These are phyloP conservation scores for Megaptera novaeangliae DNA, from an alignment of 2,113 vertebrate genomes.

Conservation along the genomic window DNA sequence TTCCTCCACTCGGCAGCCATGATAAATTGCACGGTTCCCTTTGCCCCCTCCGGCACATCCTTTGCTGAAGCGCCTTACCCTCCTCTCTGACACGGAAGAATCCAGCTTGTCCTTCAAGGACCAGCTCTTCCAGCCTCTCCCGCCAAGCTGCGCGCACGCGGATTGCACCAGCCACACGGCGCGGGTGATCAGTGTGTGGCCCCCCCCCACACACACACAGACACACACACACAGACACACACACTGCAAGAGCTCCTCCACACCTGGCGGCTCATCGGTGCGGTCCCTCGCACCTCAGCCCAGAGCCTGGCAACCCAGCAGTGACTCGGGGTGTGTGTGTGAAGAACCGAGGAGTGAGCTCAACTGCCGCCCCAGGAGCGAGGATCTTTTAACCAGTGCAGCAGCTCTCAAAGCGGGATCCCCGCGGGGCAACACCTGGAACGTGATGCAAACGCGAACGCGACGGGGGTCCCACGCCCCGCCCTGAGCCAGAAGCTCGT, in stretches of 20 bases:
- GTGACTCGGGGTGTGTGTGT: neutral
- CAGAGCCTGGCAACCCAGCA: neutral
- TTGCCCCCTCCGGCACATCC: rapidly evolving
- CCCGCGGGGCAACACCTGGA: neutral
- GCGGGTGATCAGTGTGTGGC: rapidly evolving
- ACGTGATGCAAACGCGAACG: neutral
- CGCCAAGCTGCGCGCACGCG: neutral
- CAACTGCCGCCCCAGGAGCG: no score
- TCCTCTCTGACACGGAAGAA: neutral
- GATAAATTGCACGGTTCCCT: rapidly evolving
- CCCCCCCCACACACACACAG: no score
- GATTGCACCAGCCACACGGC: neutral
- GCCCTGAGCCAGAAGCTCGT: no score
- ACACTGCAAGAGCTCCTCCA: neutral
- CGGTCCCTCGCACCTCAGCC: neutral
- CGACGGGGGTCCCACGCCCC: neutral
- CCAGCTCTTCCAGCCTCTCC: rapidly evolving
- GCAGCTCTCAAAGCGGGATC: neutral
- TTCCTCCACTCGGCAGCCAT: neutral
- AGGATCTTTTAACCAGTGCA: rapidly evolving
- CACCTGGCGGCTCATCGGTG: neutral
- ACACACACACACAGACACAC: no score
- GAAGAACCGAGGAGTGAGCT: neutral
- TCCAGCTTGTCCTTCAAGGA: neutral
- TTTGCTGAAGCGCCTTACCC: neutral